Base-by-base conservation (phyloP, 2,113 vertebrate genomes). In the Heloderma charlesbogerti region DNA sequence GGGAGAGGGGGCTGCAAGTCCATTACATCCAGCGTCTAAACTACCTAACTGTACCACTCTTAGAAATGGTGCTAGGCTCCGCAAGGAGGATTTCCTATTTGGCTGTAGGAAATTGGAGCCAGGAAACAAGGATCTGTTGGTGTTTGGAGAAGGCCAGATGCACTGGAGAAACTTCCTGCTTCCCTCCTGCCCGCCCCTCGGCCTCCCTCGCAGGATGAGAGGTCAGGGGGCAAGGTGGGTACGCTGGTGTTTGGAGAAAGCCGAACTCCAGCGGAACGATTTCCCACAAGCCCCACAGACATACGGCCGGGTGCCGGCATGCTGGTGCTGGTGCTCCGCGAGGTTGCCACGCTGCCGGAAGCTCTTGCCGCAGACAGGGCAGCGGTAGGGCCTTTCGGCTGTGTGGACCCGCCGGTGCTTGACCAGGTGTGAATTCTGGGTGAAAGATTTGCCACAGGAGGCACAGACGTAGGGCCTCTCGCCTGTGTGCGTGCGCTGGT, bases 201-300 rank as follows among this genome's bases (percentile, higher is more conserved):
- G 3, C 60, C 48, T 20, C 15, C 20, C 63, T 45, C 29, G 37
- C 48, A 74, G 48, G 77, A 45, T 69, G 27, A 88, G 27, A 34
- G 43, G 34, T 74, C 37, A 87, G 51, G 0, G 97, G 6, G 74
- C 67, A 25, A 91, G 89, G n/a, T 91, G 89, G 0, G 77, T 87
- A 7, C 89, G 75, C 84, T 91, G 89, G 37, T 91, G 89, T 37
- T 91, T 91, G 48, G 84, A 87, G 66, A 91, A 91, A 45, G 89
- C 89, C 2, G 89, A 91, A 16, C 89, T 91, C 89, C 89, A 91
- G 16, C 89, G 85, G 77, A 91, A 91, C 1, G 84, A 87, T 40
- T 91, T 91, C 84, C 89, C 89, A 0, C 89, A 91, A 54, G 77
- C 66, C 2, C 84, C 51, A 0, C 89, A 91, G 84, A 81, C 66